Evolutionary conservation across 2,113 vertebrate genomes (phyloP), one percentile per base, ranked within the genome.

Genomic region (Sander lucioperca): DNA sequence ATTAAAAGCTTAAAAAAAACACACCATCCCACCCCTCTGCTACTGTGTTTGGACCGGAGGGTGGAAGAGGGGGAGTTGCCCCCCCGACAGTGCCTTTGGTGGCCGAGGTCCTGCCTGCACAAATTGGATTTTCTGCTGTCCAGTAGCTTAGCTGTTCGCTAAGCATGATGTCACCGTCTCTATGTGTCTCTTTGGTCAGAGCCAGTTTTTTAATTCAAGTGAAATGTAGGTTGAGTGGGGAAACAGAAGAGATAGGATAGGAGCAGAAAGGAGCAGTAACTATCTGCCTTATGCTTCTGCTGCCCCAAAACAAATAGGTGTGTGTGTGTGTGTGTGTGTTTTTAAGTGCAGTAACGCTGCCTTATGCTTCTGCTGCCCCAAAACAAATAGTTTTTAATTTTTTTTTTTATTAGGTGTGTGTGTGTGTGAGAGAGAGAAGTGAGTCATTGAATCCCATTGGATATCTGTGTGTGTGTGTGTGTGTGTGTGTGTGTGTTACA

Each of bases 1-100:
- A 88, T 90, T 92, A 92, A 91, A 84, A 81, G 91, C 92, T 91
- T 93, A 78, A 86, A 83, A 75, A 68, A 25, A 18, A 5, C n/a
- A 3, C 47, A 68, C 23, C 15, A 47, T 16, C 62, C 36, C 48
- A 11, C 58, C 59, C 54, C 53, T 54, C 47, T 18, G 1, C 63
- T 61, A 56, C 57, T 33, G 58, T 45, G 69, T 84, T 63, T 77
- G 68, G 45, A 74, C 45, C 5, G 59, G 19, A 48, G 59, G 66
- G 18, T 21, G 78, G 74, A 16, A 58, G 6, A 62, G 58, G 62
- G 9, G 36, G 65, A 16, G 57, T 53, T 5, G 30, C 54, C 45
- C 54, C 30, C 5, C 36, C 36, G 2, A 39, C 39, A 13, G 30
- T 70, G 81, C 4, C 80, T 65, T 68, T 58, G 82, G 66, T 88